Evolutionary conservation across 2,888 invertebrate species (phyloP).

Genomic region (Lasioglossum leucozonium): DNA sequence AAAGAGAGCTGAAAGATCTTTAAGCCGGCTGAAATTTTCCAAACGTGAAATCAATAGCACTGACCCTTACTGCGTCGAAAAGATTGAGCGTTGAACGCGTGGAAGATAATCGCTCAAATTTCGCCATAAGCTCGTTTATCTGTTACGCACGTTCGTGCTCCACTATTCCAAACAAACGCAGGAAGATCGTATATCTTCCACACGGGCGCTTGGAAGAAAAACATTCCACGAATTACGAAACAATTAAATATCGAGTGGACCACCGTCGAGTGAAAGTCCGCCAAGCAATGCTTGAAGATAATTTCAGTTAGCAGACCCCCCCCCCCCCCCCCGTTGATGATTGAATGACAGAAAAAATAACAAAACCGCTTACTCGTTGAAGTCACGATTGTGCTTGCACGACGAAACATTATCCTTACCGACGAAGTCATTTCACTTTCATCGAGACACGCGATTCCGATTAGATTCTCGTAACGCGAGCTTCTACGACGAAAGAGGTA

Average conservation of each 20-base stretch:
- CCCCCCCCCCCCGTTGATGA: neutral
- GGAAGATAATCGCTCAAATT: conserved; percentile 38
- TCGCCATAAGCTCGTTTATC: conserved; percentile 14
- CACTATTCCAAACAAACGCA: neutral
- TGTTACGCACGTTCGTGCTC: neutral
- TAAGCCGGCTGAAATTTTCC: neutral
- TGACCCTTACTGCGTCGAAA: conserved; percentile 70
- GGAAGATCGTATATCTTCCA: conserved; percentile 7
- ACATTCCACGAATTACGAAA: neutral
- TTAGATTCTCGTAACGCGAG: neutral
- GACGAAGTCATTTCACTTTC: conserved; percentile 8
- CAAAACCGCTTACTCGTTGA: conserved; percentile 4
- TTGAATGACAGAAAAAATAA: neutral
- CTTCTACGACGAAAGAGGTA: neutral
- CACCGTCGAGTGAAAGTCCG: neutral
- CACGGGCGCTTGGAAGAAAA: neutral
- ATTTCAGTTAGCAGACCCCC: neutral
- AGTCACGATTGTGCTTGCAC: neutral
- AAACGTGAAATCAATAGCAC: conserved; percentile 63
- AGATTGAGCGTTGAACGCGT: conserved; percentile 61
- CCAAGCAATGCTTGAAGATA: neutral
- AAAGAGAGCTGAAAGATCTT: neutral
- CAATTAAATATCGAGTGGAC: neutral
- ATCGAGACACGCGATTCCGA: neutral
- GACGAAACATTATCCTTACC: neutral